Percentiles rank a stretch among this genome's conserved stretches.
Evolutionary conservation across 2,113 vertebrate genomes (phyloP).

Genomic region (Epinephelus fuscoguttatus): DNA sequence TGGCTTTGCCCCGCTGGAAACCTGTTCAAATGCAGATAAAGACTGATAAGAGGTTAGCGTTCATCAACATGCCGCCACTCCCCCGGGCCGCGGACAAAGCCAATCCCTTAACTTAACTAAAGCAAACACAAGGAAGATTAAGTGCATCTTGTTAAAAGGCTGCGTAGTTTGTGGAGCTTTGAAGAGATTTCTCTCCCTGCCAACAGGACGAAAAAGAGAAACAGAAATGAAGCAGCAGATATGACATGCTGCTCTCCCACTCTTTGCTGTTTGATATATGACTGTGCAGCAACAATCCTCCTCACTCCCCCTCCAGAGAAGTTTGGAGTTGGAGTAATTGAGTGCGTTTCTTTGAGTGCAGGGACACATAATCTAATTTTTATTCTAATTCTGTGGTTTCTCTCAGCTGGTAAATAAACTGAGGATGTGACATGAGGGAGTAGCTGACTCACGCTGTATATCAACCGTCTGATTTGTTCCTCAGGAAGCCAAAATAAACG

Average conservation of each 20-base stretch:
- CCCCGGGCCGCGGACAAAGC: constrained; percentile 29
- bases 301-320: constrained; percentile 28
- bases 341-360: constrained; percentile 36
- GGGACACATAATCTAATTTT: constrained; percentile 60
- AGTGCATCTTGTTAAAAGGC: constrained; percentile 64
- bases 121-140: constrained; percentile 71
- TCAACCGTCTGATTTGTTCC: constrained; percentile 51
- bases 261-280: constrained; percentile 55
- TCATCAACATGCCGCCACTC: constrained; percentile 51
- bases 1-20: constrained; percentile 17
- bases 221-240: constrained; percentile 45
- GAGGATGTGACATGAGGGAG: constrained; percentile 61
- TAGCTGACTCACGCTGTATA: constrained; percentile 55
- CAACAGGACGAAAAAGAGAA: constrained; percentile 13
- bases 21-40: constrained; percentile 61
- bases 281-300: constrained; percentile 53
- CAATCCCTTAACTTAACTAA: constrained; percentile 58
- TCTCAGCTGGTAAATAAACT: constrained; percentile 59
- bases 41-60: constrained; percentile 54
- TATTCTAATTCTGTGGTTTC: constrained; percentile 63
- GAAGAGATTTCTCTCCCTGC: constrained; percentile 28
- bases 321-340: constrained; percentile 38
- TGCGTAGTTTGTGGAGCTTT: constrained; percentile 42
- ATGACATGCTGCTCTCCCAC: constrained; percentile 48
- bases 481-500: constrained; percentile 45